phyloP scores from a whole-genome alignment of 2,113 vertebrate species.

The Phalacrocorax carbo region DNA sequence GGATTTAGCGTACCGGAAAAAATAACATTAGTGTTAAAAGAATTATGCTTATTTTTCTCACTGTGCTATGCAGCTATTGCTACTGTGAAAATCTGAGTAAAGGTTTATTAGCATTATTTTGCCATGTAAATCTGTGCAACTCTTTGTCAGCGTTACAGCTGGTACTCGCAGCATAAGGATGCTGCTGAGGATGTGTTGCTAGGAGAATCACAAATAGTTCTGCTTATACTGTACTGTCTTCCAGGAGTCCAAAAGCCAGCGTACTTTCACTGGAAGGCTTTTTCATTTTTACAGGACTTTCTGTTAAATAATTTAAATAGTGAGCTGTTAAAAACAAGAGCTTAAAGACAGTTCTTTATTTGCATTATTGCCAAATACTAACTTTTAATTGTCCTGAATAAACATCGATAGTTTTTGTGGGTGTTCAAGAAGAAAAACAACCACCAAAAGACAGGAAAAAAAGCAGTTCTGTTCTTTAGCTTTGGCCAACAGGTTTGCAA shows the following conservation, averaged over 20 bases:
- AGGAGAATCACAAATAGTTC: constrained; percentile 12
- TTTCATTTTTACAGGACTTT: constrained; percentile 31
- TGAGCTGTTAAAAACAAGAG: background rate
- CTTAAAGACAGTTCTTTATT: background rate
- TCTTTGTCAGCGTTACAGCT: background rate
- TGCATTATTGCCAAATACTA: background rate
- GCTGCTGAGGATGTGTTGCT: constrained; percentile 28
- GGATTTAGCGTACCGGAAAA: background rate
- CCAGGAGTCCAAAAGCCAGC: background rate
- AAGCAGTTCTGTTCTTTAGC: background rate
- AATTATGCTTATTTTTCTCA: background rate
- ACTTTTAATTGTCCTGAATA: background rate
- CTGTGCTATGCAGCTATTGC: background rate
- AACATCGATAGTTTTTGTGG: background rate
- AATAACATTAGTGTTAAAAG: background rate
- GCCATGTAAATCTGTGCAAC: background rate
- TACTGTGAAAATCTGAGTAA: background rate
- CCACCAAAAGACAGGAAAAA: background rate
- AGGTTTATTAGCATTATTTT: background rate
- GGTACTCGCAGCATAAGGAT: background rate
- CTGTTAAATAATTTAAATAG: constrained; percentile 41
- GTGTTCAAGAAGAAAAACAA: background rate
- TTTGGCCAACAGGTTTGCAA: background rate
- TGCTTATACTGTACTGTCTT: background rate
- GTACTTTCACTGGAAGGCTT: background rate